Base-by-base conservation (phyloP, 2,888 invertebrate genomes). In the Ctenicera cuprea region DNA sequence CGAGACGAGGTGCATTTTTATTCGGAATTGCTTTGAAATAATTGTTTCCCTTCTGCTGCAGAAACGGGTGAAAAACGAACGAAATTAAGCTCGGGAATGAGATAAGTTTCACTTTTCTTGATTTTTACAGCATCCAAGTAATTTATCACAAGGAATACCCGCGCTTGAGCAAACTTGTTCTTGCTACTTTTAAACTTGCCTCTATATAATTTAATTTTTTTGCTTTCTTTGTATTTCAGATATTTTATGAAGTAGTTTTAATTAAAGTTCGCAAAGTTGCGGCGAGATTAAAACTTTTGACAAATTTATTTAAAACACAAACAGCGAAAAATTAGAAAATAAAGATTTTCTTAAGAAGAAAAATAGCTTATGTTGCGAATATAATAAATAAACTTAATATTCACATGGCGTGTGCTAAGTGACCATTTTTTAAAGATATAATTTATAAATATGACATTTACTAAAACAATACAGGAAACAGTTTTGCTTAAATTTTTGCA, bases 221-320 rank as follows among this genome's bases (percentile, higher is more conserved):
- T 20, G 16, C 59, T 22, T 14, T 59, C 20, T 59, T 59, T 59
- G 18, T n/a, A 20, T 38, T 59, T 26, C 14, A 12, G 18, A 59
- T 59, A 59, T 59, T 59, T 59, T 38, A 59, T 38, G 59, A 59
- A 38, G 38, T 38, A 54, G 57, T 67, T 67, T 67, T 67, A 67
- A 67, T 67, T 67, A 67, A 59, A 54, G 67, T 43, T 54, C 57
- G n/a, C 16, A 43, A 67, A 67, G 41, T 67, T 67, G 43, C 57
- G 30, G 41, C 52, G 33, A 30, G 57, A 67, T 67, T 67, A 67
- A 67, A 67, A 67, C 43, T 67, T 67, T 20, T 33, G 20, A 22
- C 38, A 59, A 26, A 26, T 20, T 18, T 14, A 16, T 37, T 59
- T 59, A n/a, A 54, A 26, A 54, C 5, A 11, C n/a, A 20, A 30